A percentile compares a stretch with the other conserved stretches of the same genome.
phyloP scores from a whole-genome alignment of 2,113 vertebrate genomes.

The Pseudorasbora parva region DNA sequence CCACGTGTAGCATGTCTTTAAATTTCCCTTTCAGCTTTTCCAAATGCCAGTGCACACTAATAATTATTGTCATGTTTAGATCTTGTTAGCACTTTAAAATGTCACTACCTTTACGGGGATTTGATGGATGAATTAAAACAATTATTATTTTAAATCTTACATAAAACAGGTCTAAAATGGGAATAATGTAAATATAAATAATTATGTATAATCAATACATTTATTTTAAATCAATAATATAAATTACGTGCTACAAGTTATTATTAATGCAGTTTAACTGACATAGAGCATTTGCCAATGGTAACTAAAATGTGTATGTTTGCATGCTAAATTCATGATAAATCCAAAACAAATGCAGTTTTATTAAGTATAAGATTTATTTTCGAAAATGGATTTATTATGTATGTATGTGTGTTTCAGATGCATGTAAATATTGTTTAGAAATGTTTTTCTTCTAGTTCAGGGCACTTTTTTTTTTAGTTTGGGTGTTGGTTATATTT shows the following conservation, averaged over 20 bases:
- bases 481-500: background rate
- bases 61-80: constrained; percentile 1
- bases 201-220: background rate
- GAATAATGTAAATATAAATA: background rate
- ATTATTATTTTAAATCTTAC: background rate
- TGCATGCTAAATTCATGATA: too few relatives aligned
- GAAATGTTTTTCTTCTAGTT: too few relatives aligned
- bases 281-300: too few relatives aligned
- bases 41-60: background rate
- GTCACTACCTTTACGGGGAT: background rate
- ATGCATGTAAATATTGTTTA: background rate
- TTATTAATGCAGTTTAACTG: too few relatives aligned
- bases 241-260: too few relatives aligned
- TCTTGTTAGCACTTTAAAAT: background rate
- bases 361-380: too few relatives aligned
- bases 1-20: background rate
- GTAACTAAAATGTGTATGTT: too few relatives aligned
- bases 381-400: too few relatives aligned
- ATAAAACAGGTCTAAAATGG: background rate
- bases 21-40: background rate
- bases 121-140: background rate
- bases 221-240: background rate
- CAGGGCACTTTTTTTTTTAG: too few relatives aligned
- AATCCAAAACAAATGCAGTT: too few relatives aligned
- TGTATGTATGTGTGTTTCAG: too few relatives aligned